A percentile compares a stretch with the other conserved stretches of the same genome.
Evolutionary conservation across 1,140 invertebrate genomes (phyloP).

Genomic region (Ridgeia piscesae): DNA sequence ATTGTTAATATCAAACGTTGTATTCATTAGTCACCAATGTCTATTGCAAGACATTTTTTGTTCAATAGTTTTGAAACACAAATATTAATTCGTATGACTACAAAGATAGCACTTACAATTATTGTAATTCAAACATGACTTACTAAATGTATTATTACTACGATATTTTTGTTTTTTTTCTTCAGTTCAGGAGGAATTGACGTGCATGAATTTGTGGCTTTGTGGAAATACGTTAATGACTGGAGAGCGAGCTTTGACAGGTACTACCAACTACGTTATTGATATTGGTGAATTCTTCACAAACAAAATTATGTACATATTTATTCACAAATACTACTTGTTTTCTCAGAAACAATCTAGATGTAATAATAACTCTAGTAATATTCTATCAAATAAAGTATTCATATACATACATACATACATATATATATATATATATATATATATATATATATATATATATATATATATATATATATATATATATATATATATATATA

Average conservation of each 20-base stretch:
- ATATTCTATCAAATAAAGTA: not conserved
- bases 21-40: too few species aligned
- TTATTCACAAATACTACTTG: not conserved
- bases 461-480: too few species aligned
- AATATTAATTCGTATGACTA: not conserved
- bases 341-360: not conserved
- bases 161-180: not conserved
- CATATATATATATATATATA: too few species aligned
- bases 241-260: slow-evolving; percentile 94
- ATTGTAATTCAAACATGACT: not conserved
- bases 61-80: not conserved
- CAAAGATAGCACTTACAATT: not conserved
- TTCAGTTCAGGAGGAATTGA: slow-evolving; percentile 81
- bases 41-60: not conserved
- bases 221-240: slow-evolving; percentile 97
- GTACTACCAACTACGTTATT: slow-evolving; percentile 31
- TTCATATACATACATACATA: too few species aligned
- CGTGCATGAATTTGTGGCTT: slow-evolving; percentile 90
- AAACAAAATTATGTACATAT: not conserved
- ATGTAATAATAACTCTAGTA: not conserved
- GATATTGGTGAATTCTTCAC: slow-evolving; percentile 26
- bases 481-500: too few species aligned
- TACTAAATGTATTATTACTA: not conserved
- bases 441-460: too few species aligned
- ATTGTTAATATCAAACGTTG: not conserved